phyloP scores from a whole-genome alignment of 2,888 invertebrate genomes.

The Dorcus hopei region DNA sequence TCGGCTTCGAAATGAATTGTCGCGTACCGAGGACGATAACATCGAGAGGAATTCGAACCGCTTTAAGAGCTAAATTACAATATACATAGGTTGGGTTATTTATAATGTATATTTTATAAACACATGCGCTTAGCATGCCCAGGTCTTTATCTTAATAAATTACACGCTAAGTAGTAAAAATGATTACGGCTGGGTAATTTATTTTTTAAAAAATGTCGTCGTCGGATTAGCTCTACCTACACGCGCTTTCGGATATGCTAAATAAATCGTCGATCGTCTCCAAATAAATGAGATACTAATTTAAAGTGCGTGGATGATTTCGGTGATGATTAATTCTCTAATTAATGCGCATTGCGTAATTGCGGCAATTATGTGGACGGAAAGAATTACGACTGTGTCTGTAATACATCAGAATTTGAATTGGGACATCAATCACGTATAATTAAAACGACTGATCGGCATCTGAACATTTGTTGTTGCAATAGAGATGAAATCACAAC shows the following conservation, averaged over 20 bases:
- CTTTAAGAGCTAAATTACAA: slow-evolving; percentile 5
- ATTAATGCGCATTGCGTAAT: no score
- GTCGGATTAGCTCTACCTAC: slow-evolving; percentile 18
- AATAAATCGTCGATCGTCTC: slow-evolving; percentile 15
- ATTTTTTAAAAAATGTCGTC: slow-evolving; percentile 11
- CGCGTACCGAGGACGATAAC: slow-evolving; percentile 5
- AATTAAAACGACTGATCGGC: no score
- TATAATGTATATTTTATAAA: slow-evolving; percentile 13
- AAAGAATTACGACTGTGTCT: no score
- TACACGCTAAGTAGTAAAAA: slow-evolving; percentile 11
- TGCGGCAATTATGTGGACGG: no score
- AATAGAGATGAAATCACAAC: no score
- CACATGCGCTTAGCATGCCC: slow-evolving; percentile 1
- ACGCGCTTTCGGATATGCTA: slow-evolving; percentile 18
- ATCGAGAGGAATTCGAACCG: slow-evolving; percentile 1
- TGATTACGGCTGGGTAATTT: slow-evolving; percentile 12
- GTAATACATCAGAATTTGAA: no score
- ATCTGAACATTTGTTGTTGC: no score
- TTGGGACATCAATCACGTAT: no score
- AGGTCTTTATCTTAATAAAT: slow-evolving; percentile 4
- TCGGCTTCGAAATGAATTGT: slow-evolving; percentile 16
- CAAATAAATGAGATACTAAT: no score
- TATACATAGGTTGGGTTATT: slow-evolving; percentile 9
- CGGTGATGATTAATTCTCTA: no score
- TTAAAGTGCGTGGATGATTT: no score